Evolutionary conservation across 1,140 invertebrate species (phyloP), one percentile per base, ranked within the genome.

Genomic region (Platorchestia sp.): DNA sequence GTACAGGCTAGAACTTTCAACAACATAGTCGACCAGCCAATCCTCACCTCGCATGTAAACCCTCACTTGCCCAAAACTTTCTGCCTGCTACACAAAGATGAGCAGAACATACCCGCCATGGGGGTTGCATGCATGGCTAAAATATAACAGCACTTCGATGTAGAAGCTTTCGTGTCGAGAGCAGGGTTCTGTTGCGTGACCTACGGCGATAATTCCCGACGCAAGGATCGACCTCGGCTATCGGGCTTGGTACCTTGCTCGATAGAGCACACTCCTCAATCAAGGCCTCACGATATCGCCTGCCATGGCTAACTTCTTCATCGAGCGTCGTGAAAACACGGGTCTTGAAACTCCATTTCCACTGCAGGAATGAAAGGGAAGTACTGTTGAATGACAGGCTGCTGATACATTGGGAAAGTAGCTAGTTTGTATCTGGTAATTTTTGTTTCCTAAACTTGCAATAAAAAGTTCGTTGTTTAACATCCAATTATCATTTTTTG

Each of bases 191-290:
- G 59, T 75, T 75, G 59, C 59, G 59, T 75, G 59, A 75, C 59
- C 59, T 19, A 75, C 59, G 59, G 59, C 59, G 59, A 75, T 75
- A 75, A 75, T 75, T 75, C 27, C 59, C 1, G 59, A 10, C 27
- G 27, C 7, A 75, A 75, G 59, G 59, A 75, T 75, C 59, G 59
- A 75, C 59, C 59, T 75, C 10, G 27, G 59, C 59, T 27, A 75
- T 75, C 59, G 59, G 59, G 59, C 10, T 75, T 36, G 7, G 14
- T 75, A 75, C 59, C 59, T 75, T 75, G 59, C 59, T 75, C 59
- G 59, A 75, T 75, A 75, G 59, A 75, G 59, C 59, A 75, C 59
- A 75, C 59, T 75, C 59, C 59, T 75, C 59, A 75, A 75, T 75
- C 59, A 75, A 27, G 59, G 14, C 59, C 36, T 75, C 59, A 75